A percentile compares a stretch with the other conserved stretches of the same genome.
Evolutionary conservation across 2,113 vertebrate species (phyloP).

Genomic region (Rhombomys opimus): DNA sequence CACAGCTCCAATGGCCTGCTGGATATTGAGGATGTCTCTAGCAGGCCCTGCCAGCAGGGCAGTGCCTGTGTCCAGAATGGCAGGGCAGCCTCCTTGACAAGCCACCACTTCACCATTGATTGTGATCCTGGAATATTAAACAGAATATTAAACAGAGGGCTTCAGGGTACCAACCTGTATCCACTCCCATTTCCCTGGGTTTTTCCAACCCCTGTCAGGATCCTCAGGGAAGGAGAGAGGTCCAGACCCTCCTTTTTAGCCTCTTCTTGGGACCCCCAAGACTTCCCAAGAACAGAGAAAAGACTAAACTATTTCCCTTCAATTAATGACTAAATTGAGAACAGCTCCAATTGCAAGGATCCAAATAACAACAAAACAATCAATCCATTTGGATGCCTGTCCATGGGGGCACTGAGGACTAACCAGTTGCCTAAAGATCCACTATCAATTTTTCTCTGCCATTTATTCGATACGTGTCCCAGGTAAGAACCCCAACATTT

Average conservation of each 20-base stretch:
- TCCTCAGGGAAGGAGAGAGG: neutral
- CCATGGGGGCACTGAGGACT: rapidly evolving
- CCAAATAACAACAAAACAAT: neutral
- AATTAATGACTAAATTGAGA: neutral
- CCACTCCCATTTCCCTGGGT: neutral
- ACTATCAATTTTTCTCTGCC: neutral
- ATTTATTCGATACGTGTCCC: neutral
- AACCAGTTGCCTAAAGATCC: neutral
- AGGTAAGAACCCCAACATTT: neutral
- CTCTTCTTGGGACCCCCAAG: neutral
- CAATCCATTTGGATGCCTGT: rapidly evolving
- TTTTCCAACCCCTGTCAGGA: neutral
- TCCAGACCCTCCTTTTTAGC: neutral
- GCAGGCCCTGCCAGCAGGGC: slow-evolving; percentile 86
- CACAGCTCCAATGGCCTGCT: slow-evolving; percentile 79
- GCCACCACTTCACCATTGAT: slow-evolving; percentile 84
- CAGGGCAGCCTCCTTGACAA: slow-evolving; percentile 88
- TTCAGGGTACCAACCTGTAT: rapidly evolving
- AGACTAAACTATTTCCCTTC: neutral
- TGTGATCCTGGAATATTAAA: slow-evolving; percentile 68
- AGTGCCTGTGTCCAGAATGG: slow-evolving; percentile 90
- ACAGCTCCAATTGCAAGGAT: neutral
- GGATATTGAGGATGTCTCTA: slow-evolving; percentile 80
- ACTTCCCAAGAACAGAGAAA: neutral
- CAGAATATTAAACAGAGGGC: too few relatives aligned